Conservation (phyloP, 2,113 vertebrate genomes). For the Alectura lathami region DNA sequence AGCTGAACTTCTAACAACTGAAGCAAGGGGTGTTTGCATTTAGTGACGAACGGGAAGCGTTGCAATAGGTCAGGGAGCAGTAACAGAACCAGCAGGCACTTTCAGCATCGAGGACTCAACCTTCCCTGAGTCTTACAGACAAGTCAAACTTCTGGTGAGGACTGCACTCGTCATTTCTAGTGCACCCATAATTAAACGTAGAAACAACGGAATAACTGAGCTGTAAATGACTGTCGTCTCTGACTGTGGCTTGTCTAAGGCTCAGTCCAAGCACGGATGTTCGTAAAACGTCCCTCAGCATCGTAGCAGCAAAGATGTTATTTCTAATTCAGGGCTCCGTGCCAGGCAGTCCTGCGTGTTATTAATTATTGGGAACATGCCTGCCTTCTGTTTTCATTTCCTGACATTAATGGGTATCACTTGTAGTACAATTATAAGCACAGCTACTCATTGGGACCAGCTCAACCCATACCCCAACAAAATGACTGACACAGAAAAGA, state of each 20-base stretch:
- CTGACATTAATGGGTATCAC: not conserved
- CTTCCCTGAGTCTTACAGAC: not conserved
- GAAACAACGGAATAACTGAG: not conserved
- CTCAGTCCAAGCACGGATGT: not conserved
- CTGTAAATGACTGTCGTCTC: not conserved
- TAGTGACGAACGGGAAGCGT: not conserved
- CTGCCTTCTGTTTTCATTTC: slow-evolving; percentile 31
- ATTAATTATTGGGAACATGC: not conserved
- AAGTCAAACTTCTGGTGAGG: not conserved
- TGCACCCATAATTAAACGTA: not conserved
- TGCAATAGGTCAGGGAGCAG: not conserved
- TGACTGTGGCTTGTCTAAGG: not conserved
- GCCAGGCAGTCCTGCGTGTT: not conserved
- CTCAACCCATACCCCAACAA: not conserved
- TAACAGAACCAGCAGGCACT: not conserved
- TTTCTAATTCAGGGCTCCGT: not conserved
- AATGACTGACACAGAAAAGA: not conserved
- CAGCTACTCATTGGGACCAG: not conserved
- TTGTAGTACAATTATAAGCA: not conserved
- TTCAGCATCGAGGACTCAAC: not conserved
- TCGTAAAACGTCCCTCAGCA: not conserved
- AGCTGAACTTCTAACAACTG: not conserved
- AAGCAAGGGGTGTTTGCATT: not conserved
- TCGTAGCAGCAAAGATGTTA: not conserved
- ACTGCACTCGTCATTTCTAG: not conserved